Evolutionary conservation across 2,113 vertebrate genomes (phyloP).

Genomic region (Lonchura striata): DNA sequence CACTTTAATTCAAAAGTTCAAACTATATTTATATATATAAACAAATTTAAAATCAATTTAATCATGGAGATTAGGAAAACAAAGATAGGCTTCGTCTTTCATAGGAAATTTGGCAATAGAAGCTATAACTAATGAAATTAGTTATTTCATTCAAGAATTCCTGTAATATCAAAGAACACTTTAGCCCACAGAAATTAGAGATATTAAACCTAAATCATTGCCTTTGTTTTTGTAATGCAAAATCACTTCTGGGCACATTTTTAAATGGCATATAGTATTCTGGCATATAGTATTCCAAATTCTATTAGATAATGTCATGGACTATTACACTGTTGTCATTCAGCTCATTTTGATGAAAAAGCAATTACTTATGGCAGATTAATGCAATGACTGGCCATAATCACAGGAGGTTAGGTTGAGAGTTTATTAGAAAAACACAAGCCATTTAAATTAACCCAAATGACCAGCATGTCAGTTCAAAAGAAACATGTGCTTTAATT

Average conservation of each 20-base stretch:
- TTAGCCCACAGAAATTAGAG: background rate
- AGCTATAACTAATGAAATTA: background rate
- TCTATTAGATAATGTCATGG: constrained; percentile 16
- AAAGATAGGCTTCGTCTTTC: background rate
- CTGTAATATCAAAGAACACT: background rate
- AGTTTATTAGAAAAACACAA: constrained; percentile 61
- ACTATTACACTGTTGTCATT: constrained; percentile 29
- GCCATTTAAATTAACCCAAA: constrained; percentile 71
- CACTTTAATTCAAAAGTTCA: background rate
- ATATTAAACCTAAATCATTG: background rate
- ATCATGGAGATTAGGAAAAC: background rate
- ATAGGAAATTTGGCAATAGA: background rate
- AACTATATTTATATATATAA: background rate
- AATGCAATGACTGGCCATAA: constrained; percentile 28
- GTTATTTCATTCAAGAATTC: background rate
- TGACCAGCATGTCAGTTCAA: constrained; percentile 63
- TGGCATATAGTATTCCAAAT: background rate
- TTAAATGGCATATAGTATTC: background rate
- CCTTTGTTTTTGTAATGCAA: background rate
- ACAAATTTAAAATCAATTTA: background rate
- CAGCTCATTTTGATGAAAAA: constrained; percentile 41
- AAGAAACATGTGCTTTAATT: constrained; percentile 78
- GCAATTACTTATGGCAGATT: constrained; percentile 31
- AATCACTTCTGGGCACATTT: background rate
- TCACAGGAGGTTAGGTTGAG: constrained; percentile 30